phyloP scores from a whole-genome alignment of 92 coral and sea anemone genomes.

The Epizoanthus stellaris region DNA sequence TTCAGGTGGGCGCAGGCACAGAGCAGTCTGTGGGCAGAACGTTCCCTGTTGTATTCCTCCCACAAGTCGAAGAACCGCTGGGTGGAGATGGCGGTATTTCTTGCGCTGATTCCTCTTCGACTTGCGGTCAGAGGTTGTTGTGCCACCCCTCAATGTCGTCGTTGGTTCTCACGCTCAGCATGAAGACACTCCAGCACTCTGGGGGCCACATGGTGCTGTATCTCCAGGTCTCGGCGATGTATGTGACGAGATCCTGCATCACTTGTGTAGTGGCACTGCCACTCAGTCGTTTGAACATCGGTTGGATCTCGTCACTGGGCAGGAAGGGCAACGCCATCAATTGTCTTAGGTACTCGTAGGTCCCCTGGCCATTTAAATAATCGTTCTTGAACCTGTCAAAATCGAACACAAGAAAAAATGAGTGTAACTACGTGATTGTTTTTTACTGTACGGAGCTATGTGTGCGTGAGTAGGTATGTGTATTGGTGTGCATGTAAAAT shows the following conservation, averaged over 20 bases:
- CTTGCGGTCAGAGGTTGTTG: no score
- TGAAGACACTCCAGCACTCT: no score
- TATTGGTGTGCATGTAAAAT: background rate
- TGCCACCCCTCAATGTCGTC: no score
- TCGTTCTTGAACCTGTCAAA: no score
- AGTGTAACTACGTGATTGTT: no score
- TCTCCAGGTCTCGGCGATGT: background rate
- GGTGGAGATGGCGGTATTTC: background rate
- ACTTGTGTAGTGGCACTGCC: background rate
- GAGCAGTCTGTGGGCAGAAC: background rate
- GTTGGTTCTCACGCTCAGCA: no score
- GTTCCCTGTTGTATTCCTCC: background rate
- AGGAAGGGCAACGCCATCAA: constrained; percentile 4
- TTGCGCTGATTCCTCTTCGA: no score
- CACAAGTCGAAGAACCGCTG: background rate
- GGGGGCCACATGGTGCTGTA: constrained; percentile 2
- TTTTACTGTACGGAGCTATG: no score
- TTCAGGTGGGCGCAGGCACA: background rate
- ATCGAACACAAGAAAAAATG: no score
- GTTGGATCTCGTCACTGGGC: background rate
- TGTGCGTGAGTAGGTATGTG: no score
- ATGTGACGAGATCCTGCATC: background rate
- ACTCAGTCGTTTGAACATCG: background rate
- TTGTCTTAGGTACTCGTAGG: background rate
- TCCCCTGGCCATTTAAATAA: no score